Percentiles rank a stretch among this genome's conserved stretches.
These are phyloP conservation scores for Phenganax subtilis DNA, from an alignment of 92 coral and sea anemone species.

Conservation along the genomic window DNA sequence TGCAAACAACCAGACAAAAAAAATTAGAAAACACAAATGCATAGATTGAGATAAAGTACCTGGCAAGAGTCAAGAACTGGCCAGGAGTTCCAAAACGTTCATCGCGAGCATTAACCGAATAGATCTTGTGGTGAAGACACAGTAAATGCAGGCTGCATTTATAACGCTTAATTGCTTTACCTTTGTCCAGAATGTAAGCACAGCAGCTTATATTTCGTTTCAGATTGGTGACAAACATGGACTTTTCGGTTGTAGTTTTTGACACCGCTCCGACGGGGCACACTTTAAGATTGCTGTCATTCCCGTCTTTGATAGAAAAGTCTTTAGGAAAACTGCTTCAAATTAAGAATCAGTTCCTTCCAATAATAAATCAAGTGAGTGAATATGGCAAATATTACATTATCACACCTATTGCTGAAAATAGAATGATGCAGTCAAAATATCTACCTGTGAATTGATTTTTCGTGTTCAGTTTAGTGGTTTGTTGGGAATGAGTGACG, in stretches of 20 bases:
- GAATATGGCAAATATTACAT: background rate
- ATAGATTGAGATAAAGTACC: too few relatives aligned
- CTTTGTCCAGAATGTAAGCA: too few relatives aligned
- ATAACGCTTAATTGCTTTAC: too few relatives aligned
- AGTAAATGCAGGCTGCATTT: too few relatives aligned
- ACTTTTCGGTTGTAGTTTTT: constrained; percentile 90
- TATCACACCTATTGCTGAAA: background rate
- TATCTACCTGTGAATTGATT: background rate
- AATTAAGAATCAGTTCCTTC: constrained; percentile 82
- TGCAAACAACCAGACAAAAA: too few relatives aligned
- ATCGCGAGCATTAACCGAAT: too few relatives aligned
- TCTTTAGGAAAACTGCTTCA: constrained; percentile 86
- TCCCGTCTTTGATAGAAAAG: constrained; percentile 94
- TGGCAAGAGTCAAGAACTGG: too few relatives aligned
- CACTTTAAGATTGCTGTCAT: constrained; percentile 81
- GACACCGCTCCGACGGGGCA: constrained; percentile 99
- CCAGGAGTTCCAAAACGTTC: too few relatives aligned
- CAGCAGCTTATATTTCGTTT: background rate
- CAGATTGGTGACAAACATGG: constrained; percentile 95
- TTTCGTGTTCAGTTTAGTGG: constrained; percentile 67
- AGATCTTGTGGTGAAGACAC: too few relatives aligned
- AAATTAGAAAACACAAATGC: too few relatives aligned
- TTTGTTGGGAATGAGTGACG: constrained; percentile 76
- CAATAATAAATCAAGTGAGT: constrained; percentile 77
- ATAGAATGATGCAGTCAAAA: background rate